These are phyloP conservation scores for Typhlichthys subterraneus DNA, from an alignment of 2,797 vertebrate genomes.

Conservation along the genomic window DNA sequence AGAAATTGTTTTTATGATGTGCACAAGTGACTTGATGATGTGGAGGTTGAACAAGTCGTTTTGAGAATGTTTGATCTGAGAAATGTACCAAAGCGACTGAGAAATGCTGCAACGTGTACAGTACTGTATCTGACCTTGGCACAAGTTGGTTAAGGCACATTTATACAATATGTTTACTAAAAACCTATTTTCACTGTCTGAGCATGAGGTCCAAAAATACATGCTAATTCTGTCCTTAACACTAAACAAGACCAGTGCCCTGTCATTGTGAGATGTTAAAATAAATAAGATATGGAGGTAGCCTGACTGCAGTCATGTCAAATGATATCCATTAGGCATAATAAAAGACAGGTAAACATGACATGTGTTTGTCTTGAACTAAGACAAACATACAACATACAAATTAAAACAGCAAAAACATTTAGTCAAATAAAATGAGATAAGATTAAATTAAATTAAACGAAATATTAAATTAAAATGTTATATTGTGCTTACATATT, in stretches of 20 bases:
- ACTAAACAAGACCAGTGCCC: conserved; percentile 75
- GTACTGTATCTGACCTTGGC: background rate
- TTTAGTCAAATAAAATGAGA: conserved; percentile 1
- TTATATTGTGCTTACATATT: no score
- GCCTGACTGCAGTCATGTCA: conserved; percentile 25
- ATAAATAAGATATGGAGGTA: conserved; percentile 63
- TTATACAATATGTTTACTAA: conserved; percentile 28
- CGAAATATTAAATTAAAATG: background rate
- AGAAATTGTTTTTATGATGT: no score
- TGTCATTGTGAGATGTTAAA: conserved; percentile 63
- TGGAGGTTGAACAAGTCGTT: no score
- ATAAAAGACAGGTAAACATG: conserved; percentile 33
- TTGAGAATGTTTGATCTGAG: no score
- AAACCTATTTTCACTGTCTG: conserved; percentile 45
- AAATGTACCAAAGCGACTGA: no score
- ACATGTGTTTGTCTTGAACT: background rate
- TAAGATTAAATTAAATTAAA: background rate
- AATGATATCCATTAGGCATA: conserved; percentile 50
- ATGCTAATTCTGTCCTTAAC: conserved; percentile 68
- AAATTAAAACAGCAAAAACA: conserved; percentile 7
- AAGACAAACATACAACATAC: background rate
- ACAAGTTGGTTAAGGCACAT: no score
- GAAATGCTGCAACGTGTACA: no score
- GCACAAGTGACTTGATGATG: no score
- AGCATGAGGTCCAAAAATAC: conserved; percentile 69